A percentile compares a stretch with the other conserved stretches of the same genome.
Conservation (phyloP, 2,113 vertebrate species). For the Piliocolobus tephrosceles region DNA sequence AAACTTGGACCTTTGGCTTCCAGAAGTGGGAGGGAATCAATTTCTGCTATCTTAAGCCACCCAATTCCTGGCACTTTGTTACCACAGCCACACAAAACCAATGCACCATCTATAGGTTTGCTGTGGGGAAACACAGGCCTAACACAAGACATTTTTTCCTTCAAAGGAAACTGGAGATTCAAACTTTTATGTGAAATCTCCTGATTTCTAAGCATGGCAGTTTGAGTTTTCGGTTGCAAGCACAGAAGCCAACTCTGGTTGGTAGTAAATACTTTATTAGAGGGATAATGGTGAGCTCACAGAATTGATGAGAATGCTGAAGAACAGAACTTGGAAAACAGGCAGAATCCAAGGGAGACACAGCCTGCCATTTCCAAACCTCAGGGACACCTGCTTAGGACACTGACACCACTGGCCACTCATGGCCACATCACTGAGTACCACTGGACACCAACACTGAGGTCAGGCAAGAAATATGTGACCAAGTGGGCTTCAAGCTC, state of each 20-base stretch:
- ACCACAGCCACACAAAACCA: not conserved
- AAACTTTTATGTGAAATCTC: not conserved
- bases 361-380: not conserved
- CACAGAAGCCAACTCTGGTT: not conserved
- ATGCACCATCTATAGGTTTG: not conserved
- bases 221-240: not conserved
- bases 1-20: not conserved
- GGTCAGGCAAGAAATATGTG: not conserved
- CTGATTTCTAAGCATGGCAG: not conserved
- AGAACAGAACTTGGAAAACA: not conserved
- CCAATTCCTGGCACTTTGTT: not conserved
- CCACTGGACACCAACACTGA: rapidly evolving
- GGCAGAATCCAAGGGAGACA: not conserved
- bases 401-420: too few species aligned
- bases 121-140: not conserved
- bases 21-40: not conserved
- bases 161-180: not conserved
- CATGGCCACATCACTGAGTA: not conserved
- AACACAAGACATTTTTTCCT: not conserved
- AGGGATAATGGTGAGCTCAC: not conserved
- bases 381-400: not conserved
- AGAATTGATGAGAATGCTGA: not conserved
- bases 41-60: not conserved
- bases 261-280: not conserved
- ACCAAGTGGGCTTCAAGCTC: not conserved